phyloP scores from a whole-genome alignment of 2,888 invertebrate genomes.

The Xestia ashworthii region DNA sequence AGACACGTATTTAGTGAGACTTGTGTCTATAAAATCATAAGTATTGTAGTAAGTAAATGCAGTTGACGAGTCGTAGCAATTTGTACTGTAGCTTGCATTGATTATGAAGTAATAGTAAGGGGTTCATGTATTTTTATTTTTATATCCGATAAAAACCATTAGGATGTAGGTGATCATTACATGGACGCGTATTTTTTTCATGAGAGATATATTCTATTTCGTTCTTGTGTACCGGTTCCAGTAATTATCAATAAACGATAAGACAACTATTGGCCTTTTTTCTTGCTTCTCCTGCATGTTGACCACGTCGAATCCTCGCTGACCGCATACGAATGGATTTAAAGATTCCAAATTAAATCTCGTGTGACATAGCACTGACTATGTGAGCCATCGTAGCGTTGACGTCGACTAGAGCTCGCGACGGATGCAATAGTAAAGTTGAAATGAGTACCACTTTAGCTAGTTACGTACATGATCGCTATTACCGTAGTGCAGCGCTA shows the following conservation, averaged over 20 bases:
- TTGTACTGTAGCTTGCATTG: conserved; percentile 70
- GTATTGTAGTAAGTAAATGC: conserved; percentile 73
- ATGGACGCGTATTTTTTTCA: conserved; percentile 77
- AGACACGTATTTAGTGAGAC: conserved; percentile 63
- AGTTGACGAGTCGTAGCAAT: conserved; percentile 68
- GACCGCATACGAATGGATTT: conserved; percentile 64
- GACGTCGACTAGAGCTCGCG: conserved; percentile 59
- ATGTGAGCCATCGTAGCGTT: conserved; percentile 59
- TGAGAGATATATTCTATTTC: conserved; percentile 72
- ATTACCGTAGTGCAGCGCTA: conserved; percentile 66
- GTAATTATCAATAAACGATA: conserved; percentile 87
- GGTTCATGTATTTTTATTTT: conserved; percentile 86
- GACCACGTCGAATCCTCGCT: conserved; percentile 74
- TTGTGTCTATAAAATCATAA: conserved; percentile 66
- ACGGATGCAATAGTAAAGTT: conserved; percentile 60
- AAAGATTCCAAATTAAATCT: conserved; percentile 60
- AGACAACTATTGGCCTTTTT: conserved; percentile 87
- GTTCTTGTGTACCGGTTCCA: conserved; percentile 86
- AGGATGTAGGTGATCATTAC: conserved; percentile 76
- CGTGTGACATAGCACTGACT: conserved; percentile 54
- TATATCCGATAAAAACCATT: conserved; percentile 81
- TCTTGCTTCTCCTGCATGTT: conserved; percentile 88
- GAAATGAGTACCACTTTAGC: conserved; percentile 67
- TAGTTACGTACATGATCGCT: conserved; percentile 69
- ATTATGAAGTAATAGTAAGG: conserved; percentile 66